Base-by-base conservation (phyloP, 1,140 invertebrate species). In the Drosophila watanabei region DNA sequence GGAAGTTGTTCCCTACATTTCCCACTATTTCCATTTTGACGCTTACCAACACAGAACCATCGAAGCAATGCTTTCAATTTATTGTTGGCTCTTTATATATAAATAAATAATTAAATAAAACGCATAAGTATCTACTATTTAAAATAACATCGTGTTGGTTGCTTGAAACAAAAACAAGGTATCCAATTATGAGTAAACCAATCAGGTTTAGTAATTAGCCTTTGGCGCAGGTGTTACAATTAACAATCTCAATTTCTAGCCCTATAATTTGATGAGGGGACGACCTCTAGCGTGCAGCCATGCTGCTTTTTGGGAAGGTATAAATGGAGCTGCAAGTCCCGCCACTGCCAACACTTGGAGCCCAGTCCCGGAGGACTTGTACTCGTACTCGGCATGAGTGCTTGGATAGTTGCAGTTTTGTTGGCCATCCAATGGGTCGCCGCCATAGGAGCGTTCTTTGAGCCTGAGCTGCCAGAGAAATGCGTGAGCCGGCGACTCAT, bases 401-500 rank as follows among this genome's bases (percentile, higher is more conserved):
- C 49, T 7, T 51, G 58, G 60, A 35, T 75, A 33, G n/a, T 54
- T 46, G 7, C 60, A 20, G 35, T 43, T 39, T 10, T 73, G 11
- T 37, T 60, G 10, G 11, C 48, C 16, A 39, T 20, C 10, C 30
- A 18, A n/a, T 39, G 56, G 37, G 11, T 43, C 18, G 32, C 24
- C 13, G 14, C 30, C 10, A 10, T 30, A 11, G 20, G 2, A 33
- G 24, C 18, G 16, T 30, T 18, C 11, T 11, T 45, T 11, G 43
- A 30, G 14, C 9, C n/a, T 13, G 24, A 58, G 5, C 11, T 30
- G 9, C n/a, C 41, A 14, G 16, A 39, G 0, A 60, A 59, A 2
- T 91, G 87, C 79, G 71, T 91, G 2, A 91, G 91, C 64, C 6
- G 35, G 5, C 68, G 59, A n/a, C 35, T 92, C 18, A 87, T 92